Conservation (phyloP, 1,140 invertebrate genomes). For the Penaeus chinensis region DNA sequence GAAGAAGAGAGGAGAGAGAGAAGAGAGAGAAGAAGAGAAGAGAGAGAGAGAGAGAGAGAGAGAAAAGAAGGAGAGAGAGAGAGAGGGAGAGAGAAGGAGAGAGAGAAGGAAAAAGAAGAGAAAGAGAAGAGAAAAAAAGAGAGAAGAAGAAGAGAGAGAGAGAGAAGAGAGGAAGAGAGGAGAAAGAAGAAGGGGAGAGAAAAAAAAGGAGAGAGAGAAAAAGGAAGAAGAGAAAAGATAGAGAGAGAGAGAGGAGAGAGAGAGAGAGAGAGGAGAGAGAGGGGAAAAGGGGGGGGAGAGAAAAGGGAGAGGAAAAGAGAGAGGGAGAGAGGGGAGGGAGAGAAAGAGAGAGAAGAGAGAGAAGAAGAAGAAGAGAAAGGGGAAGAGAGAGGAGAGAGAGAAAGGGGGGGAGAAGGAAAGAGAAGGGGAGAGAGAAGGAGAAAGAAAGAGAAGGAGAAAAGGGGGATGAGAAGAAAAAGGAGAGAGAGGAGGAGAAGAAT, state of each 20-base stretch:
- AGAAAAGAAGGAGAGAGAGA: background rate
- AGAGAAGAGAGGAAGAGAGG: background rate
- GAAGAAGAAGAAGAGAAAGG: background rate
- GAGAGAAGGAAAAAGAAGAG: background rate
- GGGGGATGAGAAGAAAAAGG: background rate
- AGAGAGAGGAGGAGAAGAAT: slow-evolving; percentile 1
- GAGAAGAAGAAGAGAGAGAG: slow-evolving; percentile 20
- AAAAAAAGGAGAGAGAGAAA: background rate
- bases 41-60: slow-evolving; percentile 2
- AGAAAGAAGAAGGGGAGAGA: background rate
- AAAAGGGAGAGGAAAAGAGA: slow-evolving; percentile 18
- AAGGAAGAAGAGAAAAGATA: background rate
- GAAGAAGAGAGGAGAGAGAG: background rate
- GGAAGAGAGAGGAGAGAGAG: background rate
- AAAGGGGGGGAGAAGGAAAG: background rate
- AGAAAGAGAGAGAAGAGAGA: background rate
- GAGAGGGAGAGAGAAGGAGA: background rate
- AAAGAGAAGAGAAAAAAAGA: background rate
- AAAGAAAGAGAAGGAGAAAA: background rate
- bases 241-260: background rate
- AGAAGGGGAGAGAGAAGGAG: background rate
- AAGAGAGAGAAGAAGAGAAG: no score
- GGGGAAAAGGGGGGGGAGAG: background rate
- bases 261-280: background rate
- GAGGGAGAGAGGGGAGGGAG: slow-evolving; percentile 25